A percentile compares a stretch with the other conserved stretches of the same genome.
Evolutionary conservation across 2,888 invertebrate species (phyloP).

Genomic region (Tetanocera ferruginea): DNA sequence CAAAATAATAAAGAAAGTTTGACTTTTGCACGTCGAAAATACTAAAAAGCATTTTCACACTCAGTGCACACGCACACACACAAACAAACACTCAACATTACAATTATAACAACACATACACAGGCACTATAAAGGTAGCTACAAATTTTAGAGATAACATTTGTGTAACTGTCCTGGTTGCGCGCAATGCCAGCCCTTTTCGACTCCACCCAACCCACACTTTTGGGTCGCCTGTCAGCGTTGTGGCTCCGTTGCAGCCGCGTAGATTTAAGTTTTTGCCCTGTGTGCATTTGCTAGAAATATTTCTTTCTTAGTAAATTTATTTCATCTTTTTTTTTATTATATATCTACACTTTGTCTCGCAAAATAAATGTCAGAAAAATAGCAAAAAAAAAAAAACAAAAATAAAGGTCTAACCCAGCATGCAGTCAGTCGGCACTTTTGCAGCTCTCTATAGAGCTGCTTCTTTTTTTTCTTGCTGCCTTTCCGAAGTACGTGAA

Average conservation of each 20-base stretch:
- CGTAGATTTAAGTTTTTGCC: constrained; percentile 1
- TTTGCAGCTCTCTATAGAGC: not conserved
- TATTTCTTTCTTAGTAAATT: not conserved
- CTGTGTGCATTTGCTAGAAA: not conserved
- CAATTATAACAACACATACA: not conserved
- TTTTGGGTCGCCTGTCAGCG: not conserved
- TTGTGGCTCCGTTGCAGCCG: not conserved
- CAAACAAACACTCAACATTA: not conserved
- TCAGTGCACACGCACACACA: constrained; percentile 44
- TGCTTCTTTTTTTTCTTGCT: not conserved
- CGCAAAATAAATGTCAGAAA: too few relatives aligned
- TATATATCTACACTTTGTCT: not conserved
- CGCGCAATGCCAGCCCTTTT: not conserved
- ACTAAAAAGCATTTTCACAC: constrained; percentile 62
- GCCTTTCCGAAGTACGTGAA: not conserved
- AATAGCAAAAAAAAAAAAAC: too few relatives aligned
- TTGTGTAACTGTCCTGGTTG: not conserved
- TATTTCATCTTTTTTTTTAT: not conserved
- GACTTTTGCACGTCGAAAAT: constrained; percentile 41
- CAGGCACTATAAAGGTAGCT: not conserved
- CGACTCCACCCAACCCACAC: not conserved
- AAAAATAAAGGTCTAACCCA: too few relatives aligned
- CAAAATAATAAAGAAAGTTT: constrained; percentile 17
- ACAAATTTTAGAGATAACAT: not conserved
- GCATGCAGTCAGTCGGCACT: not conserved